Evolutionary conservation across 2,113 vertebrate genomes (phyloP).

Genomic region (Cisticola juncidis): DNA sequence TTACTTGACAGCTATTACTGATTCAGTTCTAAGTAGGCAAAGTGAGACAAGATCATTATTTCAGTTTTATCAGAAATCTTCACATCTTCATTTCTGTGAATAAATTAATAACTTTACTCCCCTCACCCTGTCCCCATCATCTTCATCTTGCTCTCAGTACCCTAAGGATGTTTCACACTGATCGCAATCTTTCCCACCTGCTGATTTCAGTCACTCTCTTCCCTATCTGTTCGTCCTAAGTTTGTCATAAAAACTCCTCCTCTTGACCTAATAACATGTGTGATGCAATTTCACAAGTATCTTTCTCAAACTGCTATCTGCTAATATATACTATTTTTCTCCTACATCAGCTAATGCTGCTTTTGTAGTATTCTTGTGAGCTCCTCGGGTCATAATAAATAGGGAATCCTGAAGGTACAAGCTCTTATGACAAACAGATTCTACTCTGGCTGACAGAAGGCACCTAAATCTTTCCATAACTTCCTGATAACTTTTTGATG

Average conservation of each 20-base stretch:
- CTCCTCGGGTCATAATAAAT: background rate
- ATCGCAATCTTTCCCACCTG: background rate
- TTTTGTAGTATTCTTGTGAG: background rate
- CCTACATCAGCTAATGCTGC: background rate
- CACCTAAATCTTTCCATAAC: background rate
- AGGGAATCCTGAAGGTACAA: background rate
- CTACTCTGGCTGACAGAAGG: background rate
- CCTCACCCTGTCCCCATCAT: rapidly evolving
- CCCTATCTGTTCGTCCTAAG: background rate
- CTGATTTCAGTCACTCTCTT: background rate
- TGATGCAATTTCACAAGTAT: background rate
- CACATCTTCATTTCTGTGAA: background rate
- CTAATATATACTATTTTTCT: background rate
- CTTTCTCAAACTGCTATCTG: background rate
- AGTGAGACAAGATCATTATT: background rate
- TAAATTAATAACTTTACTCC: background rate
- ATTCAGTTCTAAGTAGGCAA: background rate
- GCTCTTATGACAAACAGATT: background rate
- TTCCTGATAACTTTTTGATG: background rate
- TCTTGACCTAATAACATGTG: background rate
- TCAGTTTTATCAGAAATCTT: background rate
- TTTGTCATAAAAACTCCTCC: background rate
- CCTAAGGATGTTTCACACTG: background rate
- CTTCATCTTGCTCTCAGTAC: background rate
- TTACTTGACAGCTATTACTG: background rate